Base-by-base conservation (phyloP, 1,140 invertebrate genomes). In the Coptotermes formosanus region DNA sequence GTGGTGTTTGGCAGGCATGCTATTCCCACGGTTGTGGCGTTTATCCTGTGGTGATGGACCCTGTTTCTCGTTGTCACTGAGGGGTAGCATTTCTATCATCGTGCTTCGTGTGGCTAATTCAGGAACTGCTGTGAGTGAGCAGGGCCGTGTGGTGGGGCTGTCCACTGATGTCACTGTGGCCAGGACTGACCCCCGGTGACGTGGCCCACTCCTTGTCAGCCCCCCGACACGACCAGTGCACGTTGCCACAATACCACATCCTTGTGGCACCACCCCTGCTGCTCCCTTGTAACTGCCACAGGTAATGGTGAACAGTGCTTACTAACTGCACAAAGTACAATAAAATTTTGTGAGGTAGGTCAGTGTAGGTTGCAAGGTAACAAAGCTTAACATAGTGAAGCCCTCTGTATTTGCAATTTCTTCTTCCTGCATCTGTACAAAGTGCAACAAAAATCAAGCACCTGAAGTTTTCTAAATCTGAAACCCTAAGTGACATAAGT, bases 201-300 rank as follows among this genome's bases (percentile, higher is more conserved):
- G 44, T 38, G 82, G 82, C 23, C 48, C 38, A 25, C 48, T 83
- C 38, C 85, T 59, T 19, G 85, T 16, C 25, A n/a, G 1, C 9
- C 45, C 25, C 19, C 16, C 38, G 30, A 45, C 32, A 12, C 85
- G 85, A 59, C 45, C 85, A 21, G 64, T 12, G 55, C 85, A 85
- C 32, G 30, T 55, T 32, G 25, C 64, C 43, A 38, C 75, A 6
- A 52, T 44, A 16, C 16, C n/a, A 23, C 23, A 55, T 88, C 82
- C 88, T 88, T 52, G 88, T 86, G n/a, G 87, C 84, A 3, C 87
- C 87, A 16, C 87, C 87, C 55, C 87, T 52, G 52, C 86, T 75
- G 43, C 64, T n/a, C 64, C 64, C n/a, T 75, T 75, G 64, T 75
- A 75, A 9, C 64, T 75, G 64, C 14, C 25, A 30, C 25, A 75